Evolutionary conservation across 2,113 vertebrate genomes (phyloP).

Genomic region (Smithornis capensis): DNA sequence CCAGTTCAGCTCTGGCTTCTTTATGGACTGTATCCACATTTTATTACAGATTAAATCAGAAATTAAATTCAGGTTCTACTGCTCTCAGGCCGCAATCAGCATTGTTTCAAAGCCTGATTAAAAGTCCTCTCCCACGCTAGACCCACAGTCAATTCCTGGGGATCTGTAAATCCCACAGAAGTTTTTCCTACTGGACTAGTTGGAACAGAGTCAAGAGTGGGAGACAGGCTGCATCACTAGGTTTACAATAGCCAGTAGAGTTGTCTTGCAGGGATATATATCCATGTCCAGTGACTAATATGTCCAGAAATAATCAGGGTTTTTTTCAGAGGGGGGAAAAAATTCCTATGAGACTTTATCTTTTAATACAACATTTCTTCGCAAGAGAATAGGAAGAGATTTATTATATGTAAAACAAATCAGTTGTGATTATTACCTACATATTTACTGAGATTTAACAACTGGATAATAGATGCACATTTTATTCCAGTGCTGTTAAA

Average conservation of each 20-base stretch:
- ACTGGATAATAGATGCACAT: neutral
- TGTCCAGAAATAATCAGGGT: neutral
- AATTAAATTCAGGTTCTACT: neutral
- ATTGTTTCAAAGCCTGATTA: neutral
- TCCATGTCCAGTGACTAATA: neutral
- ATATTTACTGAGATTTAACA: conserved; percentile 30
- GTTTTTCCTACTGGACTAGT: neutral
- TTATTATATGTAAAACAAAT: conserved; percentile 32
- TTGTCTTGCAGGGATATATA: neutral
- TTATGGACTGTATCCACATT: neutral
- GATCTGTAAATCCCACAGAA: neutral
- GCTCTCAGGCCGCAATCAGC: neutral
- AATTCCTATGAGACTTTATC: neutral
- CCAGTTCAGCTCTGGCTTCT: neutral
- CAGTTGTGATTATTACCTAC: neutral
- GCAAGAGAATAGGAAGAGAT: neutral
- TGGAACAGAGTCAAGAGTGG: neutral
- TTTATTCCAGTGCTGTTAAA: conserved; percentile 40
- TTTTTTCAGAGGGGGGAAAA: neutral
- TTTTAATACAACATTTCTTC: neutral
- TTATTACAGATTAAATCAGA: neutral
- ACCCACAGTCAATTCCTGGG: neutral
- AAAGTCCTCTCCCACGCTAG: neutral
- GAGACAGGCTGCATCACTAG: neutral
- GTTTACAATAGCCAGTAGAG: neutral